These are phyloP conservation scores for Dexiosoma caninum DNA, from an alignment of 2,888 invertebrate species.

Conservation along the genomic window DNA sequence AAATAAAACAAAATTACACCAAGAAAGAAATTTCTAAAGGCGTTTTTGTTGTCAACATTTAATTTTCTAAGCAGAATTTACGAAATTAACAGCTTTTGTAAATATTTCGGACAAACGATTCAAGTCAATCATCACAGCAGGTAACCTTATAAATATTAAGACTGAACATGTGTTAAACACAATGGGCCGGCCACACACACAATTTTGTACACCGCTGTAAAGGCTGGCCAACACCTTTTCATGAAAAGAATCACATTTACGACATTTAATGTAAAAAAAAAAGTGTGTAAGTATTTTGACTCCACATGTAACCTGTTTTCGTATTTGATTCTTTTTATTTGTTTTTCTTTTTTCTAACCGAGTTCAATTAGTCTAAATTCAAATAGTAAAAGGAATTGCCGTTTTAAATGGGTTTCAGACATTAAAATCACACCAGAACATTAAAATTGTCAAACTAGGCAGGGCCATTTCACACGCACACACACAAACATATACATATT, in stretches of 20 bases:
- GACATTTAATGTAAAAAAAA: constrained; percentile 17
- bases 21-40: constrained; percentile 11
- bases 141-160: constrained; percentile 54
- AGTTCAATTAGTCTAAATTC: constrained; percentile 15
- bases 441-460: constrained; percentile 13
- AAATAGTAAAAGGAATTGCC: constrained; percentile 12
- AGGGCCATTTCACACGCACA: background rate
- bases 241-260: constrained; percentile 31
- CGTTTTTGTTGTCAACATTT: constrained; percentile 60
- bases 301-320: constrained; percentile 57
- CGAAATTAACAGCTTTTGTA: constrained; percentile 37
- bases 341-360: background rate
- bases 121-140: constrained; percentile 52
- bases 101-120: constrained; percentile 7
- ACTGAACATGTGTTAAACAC: constrained; percentile 57
- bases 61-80: constrained; percentile 42
- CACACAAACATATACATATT: no score
- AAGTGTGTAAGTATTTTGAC: constrained; percentile 7
- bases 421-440: constrained; percentile 35
- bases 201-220: constrained; percentile 18
- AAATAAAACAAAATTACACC: background rate
- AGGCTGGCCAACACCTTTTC: constrained; percentile 51
- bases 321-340: background rate
- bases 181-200: constrained; percentile 59
- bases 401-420: constrained; percentile 18